Conservation (phyloP, 2,888 invertebrate species). For the Acleris sparsana region DNA sequence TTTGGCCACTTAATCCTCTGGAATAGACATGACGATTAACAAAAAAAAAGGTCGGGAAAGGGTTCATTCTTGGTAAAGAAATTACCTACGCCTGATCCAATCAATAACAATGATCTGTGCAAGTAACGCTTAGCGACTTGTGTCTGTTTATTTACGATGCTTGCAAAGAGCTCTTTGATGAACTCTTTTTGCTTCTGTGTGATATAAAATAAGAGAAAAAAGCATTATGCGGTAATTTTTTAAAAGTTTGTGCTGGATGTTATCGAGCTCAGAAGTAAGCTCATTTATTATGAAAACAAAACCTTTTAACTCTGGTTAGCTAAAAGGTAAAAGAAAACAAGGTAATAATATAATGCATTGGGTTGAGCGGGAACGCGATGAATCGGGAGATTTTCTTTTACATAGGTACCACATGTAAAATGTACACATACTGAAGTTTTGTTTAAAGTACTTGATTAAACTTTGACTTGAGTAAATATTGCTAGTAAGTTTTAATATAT, state of each 20-base stretch:
- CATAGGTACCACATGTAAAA: conserved; percentile 2
- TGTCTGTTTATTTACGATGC: no score
- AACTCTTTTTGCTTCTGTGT: not conserved
- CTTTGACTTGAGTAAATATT: not conserved
- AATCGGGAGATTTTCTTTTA: conserved; percentile 12
- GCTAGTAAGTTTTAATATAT: not conserved
- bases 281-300: conserved; percentile 30
- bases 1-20: no score
- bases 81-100: no score
- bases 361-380: not conserved
- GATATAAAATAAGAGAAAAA: not conserved
- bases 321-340: conserved; percentile 32
- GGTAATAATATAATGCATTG: conserved; percentile 28
- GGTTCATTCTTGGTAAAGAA: no score
- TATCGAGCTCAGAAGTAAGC: conserved; percentile 24
- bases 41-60: no score
- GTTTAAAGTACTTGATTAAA: not conserved
- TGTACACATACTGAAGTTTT: not conserved
- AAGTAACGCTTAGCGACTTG: no score
- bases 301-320: conserved; percentile 26
- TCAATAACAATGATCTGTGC: no score
- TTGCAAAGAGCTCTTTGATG: no score
- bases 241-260: not conserved
- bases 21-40: no score
- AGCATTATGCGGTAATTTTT: conserved; percentile 15